Evolutionary conservation across 2,888 invertebrate species (phyloP), one percentile per base, ranked within the genome.

Genomic region (Zygaena filipendulae): DNA sequence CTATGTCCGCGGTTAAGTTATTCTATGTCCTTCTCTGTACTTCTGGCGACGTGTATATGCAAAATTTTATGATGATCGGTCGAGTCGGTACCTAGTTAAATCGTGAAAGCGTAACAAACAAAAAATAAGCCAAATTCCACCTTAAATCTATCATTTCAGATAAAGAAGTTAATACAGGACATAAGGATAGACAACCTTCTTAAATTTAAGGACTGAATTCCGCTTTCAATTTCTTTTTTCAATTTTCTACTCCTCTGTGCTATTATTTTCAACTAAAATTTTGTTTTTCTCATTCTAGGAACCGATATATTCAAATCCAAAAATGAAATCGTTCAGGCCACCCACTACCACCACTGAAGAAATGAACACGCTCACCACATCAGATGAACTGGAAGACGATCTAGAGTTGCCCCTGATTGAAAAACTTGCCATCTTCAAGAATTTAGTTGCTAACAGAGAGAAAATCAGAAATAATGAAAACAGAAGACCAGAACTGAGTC

Each of bases 381-480:
- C 47, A 1, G 46, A 54, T 4, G 55, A 60, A 27, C 21, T 45
- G 0, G 52, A 59, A n/a, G 53, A 63, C 10, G 59, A 66, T 3
- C 47, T 58, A 11, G 41, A 58, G 29, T 35, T 52, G 6, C 64
- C 60, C 0, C 57, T 70, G 0, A 24, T 75, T 13, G 61, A 72
- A 36, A 75, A 67, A 22, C 40, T 77, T 2, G 49, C 70, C 0
- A 62, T 72, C 2, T 75, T 75, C 45, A 74, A 69, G 38, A 75
- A 69, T 41, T 48, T 61, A 0, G 57, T 72, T 0, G 49, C 52
- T 0, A 60, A 47, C 7, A 43, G 68, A 9, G 62, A 66, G 1
- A 53, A 44, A 19, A 38, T 25, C 6, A n/a, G n/a, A n/a, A n/a
- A n/a, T n/a, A 40, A 31, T 12, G 33, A 28, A 7, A 42, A 41